Evolutionary conservation across 2,797 vertebrate species (phyloP).

Genomic region (Tolypeutes matacus): DNA sequence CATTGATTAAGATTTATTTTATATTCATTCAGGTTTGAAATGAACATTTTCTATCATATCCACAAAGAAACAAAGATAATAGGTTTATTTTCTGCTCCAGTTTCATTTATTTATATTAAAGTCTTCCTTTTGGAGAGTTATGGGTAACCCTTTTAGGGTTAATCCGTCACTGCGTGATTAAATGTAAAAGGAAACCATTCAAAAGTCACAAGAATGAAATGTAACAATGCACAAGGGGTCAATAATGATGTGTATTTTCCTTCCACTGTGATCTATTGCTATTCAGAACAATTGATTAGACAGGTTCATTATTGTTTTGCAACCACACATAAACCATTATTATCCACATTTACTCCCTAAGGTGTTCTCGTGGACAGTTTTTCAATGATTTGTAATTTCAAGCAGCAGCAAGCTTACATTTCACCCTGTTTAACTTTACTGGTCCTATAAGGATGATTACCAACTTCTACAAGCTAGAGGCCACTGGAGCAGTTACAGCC

Average conservation of each 20-base stretch:
- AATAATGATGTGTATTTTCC: conserved; percentile 70
- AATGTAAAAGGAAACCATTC: conserved; percentile 63
- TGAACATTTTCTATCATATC: background rate
- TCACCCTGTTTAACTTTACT: conserved; percentile 57
- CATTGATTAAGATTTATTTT: conserved; percentile 6
- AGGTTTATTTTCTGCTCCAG: background rate
- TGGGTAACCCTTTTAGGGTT: conserved; percentile 17
- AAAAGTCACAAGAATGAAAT: conserved; percentile 69
- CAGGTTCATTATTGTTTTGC: conserved; percentile 80
- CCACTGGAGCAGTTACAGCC: background rate
- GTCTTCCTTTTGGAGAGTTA: background rate
- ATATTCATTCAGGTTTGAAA: background rate
- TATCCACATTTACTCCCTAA: conserved; percentile 67
- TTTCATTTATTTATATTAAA: conserved; percentile 50
- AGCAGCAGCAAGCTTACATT: conserved; percentile 70
- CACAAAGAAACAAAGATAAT: conserved; percentile 46
- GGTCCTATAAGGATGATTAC: conserved; percentile 63
- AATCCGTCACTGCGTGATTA: conserved; percentile 6
- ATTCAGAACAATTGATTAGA: conserved; percentile 79
- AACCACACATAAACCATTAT: conserved; percentile 70
- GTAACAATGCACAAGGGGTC: conserved; percentile 65
- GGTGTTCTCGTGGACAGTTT: conserved; percentile 74
- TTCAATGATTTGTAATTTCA: conserved; percentile 78
- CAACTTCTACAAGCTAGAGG: background rate
- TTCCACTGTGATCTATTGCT: conserved; percentile 69